phyloP scores from a whole-genome alignment of 2,113 vertebrate species.

The Anser cygnoides region DNA sequence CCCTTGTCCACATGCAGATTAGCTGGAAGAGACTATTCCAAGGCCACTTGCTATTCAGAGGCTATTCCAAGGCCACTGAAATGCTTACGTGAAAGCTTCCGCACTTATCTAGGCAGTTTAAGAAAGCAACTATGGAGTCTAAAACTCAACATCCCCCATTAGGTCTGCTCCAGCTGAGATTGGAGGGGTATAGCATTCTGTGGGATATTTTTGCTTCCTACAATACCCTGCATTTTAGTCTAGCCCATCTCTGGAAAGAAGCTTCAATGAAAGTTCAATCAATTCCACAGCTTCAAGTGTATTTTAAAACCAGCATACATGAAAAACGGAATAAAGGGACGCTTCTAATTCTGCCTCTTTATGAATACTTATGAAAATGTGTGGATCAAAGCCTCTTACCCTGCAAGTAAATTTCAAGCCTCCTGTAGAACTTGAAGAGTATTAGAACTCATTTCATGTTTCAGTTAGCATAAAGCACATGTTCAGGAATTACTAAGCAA shows the following conservation, averaged over 20 bases:
- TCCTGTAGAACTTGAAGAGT: conserved; percentile 36
- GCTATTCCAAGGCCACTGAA: neutral
- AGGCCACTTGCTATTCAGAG: neutral
- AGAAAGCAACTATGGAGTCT: neutral
- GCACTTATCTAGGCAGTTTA: neutral
- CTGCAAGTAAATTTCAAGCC: conserved; percentile 44
- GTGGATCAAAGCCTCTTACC: conserved; percentile 48
- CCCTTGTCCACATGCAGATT: neutral
- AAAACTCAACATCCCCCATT: neutral
- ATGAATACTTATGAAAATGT: conserved; percentile 67
- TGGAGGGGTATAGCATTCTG: neutral
- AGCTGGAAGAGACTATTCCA: neutral
- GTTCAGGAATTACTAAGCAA: neutral
- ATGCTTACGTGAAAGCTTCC: neutral
- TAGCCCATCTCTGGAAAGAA: neutral
- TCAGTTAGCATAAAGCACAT: conserved; percentile 6
- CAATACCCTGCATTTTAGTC: neutral
- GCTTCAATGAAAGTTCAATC: conserved; percentile 27
- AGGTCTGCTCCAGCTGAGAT: neutral
- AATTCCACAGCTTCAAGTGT: conserved; percentile 34
- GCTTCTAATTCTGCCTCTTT: conserved; percentile 46
- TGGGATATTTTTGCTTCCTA: neutral
- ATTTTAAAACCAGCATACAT: conserved; percentile 40
- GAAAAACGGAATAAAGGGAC: conserved; percentile 40
- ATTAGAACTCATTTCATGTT: conserved; percentile 44